Base-by-base conservation (phyloP, 1,140 invertebrate genomes). In the Hylaeus anthracinus region DNA sequence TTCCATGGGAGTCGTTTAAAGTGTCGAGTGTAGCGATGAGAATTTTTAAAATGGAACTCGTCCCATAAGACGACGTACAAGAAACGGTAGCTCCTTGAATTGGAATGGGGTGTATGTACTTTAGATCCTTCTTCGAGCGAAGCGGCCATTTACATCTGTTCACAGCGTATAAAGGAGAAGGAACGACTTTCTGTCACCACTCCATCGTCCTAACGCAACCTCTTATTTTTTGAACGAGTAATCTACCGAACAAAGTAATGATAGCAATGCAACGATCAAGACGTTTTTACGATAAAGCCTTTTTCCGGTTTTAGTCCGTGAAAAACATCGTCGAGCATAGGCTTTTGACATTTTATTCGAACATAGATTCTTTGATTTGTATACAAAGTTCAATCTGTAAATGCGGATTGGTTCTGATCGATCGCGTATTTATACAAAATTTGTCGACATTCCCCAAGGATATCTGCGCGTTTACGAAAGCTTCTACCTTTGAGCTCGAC, bases 341-440 rank as follows among this genome's bases (percentile, higher is more conserved):
- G 48, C 61, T 75, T 69, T 45, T 64, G 64, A 63, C 43, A 77
- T 74, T 76, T 77, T 64, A 60, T 65, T 64, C 53, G 60, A 14
- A 15, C 78, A 15, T 60, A 5, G 63, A 69, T 39, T 53, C 43
- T 56, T 55, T 65, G 69, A 79, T 86, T 86, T 72, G n/a, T 72
- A 85, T 51, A 72, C 70, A 77, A 45, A 82, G 74, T 66, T 85
- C 79, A 73, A 70, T 85, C 72, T 10, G 12, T 39, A 51, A 15
- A 39, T 56, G 51, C 79, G 70, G 63, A 74, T 58, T 10, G 0
- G 48, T 64, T 81, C 65, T 72, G 83, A 86, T 82, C 85, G 71
- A 55, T 64, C 43, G 58, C 58, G 64, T 85, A 84, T 86, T 86
- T 86, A 82, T 63, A 9, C 39, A 58, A 75, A 10, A 69, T 3